phyloP scores from a whole-genome alignment of 2,113 vertebrate species.

The Leptobrachium ailaonicum region DNA sequence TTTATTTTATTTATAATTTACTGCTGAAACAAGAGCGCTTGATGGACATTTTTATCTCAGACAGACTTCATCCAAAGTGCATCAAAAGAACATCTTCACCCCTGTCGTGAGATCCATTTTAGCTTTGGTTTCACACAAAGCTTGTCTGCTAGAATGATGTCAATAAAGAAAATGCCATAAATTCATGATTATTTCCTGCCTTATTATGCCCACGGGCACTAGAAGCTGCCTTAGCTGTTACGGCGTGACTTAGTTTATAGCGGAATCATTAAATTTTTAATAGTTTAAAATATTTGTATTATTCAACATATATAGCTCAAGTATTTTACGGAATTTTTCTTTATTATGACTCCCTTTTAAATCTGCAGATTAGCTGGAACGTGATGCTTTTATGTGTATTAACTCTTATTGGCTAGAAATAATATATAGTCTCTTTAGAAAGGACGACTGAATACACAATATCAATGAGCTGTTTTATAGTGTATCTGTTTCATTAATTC shows the following conservation, averaged over 20 bases:
- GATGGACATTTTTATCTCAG: not conserved
- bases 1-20: no score
- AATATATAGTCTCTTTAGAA: no score
- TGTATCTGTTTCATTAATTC: no score
- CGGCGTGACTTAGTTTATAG: constrained; percentile 2
- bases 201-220: not conserved
- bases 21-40: no score
- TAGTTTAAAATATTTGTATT: constrained; percentile 6
- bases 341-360: no score
- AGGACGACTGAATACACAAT: no score
- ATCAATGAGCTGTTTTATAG: no score
- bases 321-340: not conserved
- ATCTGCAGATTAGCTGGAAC: no score
- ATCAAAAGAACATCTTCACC: not conserved
- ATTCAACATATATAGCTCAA: not conserved
- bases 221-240: not conserved
- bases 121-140: not conserved
- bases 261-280: constrained; percentile 1
- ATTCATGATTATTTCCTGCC: not conserved
- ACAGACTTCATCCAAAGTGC: not conserved
- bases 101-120: not conserved
- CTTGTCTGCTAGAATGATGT: constrained; percentile 2
- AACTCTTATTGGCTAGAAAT: no score
- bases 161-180: constrained; percentile 4
- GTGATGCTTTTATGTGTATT: no score